These are phyloP conservation scores for Platyrinchus mystaceus DNA, from an alignment of 2,797 vertebrate genomes.

Conservation along the genomic window DNA sequence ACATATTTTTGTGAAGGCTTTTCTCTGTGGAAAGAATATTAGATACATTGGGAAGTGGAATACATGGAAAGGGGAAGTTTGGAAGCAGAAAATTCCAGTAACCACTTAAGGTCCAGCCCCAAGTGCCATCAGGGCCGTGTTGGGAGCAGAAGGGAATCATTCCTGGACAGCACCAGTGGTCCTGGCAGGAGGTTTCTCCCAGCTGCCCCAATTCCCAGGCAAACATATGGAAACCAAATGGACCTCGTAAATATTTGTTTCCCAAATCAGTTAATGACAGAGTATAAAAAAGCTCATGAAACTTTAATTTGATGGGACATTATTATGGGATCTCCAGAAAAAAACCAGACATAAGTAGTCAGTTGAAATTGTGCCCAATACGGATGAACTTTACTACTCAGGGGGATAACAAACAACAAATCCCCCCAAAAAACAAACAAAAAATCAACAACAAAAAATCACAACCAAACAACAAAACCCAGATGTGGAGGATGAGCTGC, in stretches of 20 bases:
- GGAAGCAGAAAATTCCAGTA: neutral
- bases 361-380: neutral
- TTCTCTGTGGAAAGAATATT: neutral
- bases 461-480: neutral
- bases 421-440: neutral
- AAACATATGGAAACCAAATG: neutral
- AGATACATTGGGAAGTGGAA: neutral
- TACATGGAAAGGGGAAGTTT: neutral
- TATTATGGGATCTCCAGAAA: neutral
- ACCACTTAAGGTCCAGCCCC: neutral
- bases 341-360: neutral
- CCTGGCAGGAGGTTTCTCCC: neutral
- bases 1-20: neutral
- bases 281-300: neutral
- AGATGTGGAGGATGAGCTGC: neutral
- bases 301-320: neutral
- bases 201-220: neutral
- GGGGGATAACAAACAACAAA: neutral
- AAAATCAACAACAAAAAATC: no score
- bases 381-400: neutral
- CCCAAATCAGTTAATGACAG: neutral
- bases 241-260: neutral
- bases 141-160: neutral
- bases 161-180: neutral
- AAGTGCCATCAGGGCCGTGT: accelerated